Percentiles rank a stretch among this genome's conserved stretches.
These are phyloP conservation scores for Erebia epiphron DNA, from an alignment of 2,888 invertebrate genomes.

Conservation along the genomic window DNA sequence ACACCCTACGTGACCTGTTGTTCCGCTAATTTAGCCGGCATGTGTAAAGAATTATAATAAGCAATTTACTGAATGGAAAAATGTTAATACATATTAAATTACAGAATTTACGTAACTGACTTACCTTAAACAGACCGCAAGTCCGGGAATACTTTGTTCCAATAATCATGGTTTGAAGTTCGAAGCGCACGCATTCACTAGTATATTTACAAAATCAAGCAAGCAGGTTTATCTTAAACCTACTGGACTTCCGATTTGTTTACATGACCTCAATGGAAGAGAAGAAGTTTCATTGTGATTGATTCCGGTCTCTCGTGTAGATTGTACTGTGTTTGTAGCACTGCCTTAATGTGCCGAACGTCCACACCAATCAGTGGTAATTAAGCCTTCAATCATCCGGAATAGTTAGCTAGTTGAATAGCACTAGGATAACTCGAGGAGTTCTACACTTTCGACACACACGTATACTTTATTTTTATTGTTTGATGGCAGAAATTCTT, in stretches of 20 bases:
- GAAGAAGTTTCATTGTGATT: slow-evolving; percentile 46
- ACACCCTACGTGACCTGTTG: background rate
- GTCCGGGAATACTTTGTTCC: slow-evolving; percentile 17
- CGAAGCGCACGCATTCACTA: background rate
- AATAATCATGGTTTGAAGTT: slow-evolving; percentile 5
- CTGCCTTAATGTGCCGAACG: slow-evolving; percentile 47
- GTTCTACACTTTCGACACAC: background rate
- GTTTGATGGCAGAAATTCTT: background rate
- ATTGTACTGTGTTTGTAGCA: slow-evolving; percentile 52
- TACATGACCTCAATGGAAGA: slow-evolving; percentile 46
- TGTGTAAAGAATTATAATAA: background rate
- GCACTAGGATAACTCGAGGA: background rate
- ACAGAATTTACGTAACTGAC: slow-evolving; percentile 17
- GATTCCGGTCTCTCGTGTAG: slow-evolving; percentile 43
- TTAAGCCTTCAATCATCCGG: slow-evolving; percentile 47
- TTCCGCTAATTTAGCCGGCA: background rate
- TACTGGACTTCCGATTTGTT: slow-evolving; percentile 38
- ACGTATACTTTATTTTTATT: background rate
- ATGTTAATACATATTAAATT: background rate
- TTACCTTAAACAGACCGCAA: slow-evolving; percentile 39
- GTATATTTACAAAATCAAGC: slow-evolving; percentile 6
- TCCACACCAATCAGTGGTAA: slow-evolving; percentile 57
- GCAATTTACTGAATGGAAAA: background rate
- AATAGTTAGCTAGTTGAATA: slow-evolving; percentile 3
- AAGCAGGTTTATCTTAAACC: slow-evolving; percentile 16